These are phyloP conservation scores for Anhinga anhinga DNA, from an alignment of 2,113 vertebrate genomes.

Conservation along the genomic window DNA sequence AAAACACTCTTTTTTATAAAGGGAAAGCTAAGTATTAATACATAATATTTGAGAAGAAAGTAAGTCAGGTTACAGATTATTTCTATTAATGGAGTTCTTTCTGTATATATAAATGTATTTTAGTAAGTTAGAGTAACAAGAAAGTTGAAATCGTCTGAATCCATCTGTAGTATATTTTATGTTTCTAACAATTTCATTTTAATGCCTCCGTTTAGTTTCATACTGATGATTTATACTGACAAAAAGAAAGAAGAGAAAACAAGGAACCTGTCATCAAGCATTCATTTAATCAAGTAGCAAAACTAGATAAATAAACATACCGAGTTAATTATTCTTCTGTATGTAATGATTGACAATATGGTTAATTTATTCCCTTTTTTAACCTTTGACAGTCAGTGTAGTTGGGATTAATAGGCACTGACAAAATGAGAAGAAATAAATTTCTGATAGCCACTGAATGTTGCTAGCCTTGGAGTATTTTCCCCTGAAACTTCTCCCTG, in stretches of 20 bases:
- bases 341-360: slow-evolving; percentile 78
- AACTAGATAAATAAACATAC: slow-evolving; percentile 82
- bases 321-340: slow-evolving; percentile 81
- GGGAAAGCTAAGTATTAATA: not conserved
- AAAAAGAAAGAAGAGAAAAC: slow-evolving; percentile 76
- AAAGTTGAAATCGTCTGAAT: slow-evolving; percentile 4
- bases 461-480: not conserved
- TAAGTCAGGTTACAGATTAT: not conserved
- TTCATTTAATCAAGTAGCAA: slow-evolving; percentile 83
- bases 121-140: not conserved
- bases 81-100: not conserved
- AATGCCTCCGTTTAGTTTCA: slow-evolving; percentile 68
- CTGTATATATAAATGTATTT: not conserved
- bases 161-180: slow-evolving; percentile 27
- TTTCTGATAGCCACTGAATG: slow-evolving; percentile 7
- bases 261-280: slow-evolving; percentile 80
- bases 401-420: slow-evolving; percentile 44
- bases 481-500: not conserved
- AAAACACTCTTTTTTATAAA: not conserved
- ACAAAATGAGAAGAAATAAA: not conserved
- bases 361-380: slow-evolving; percentile 75
- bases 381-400: slow-evolving; percentile 58
- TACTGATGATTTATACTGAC: slow-evolving; percentile 75
- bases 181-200: slow-evolving; percentile 66
- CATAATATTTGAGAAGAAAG: not conserved